Evolutionary conservation across 2,797 vertebrate species (phyloP).

Genomic region (Phoebastria nigripes): DNA sequence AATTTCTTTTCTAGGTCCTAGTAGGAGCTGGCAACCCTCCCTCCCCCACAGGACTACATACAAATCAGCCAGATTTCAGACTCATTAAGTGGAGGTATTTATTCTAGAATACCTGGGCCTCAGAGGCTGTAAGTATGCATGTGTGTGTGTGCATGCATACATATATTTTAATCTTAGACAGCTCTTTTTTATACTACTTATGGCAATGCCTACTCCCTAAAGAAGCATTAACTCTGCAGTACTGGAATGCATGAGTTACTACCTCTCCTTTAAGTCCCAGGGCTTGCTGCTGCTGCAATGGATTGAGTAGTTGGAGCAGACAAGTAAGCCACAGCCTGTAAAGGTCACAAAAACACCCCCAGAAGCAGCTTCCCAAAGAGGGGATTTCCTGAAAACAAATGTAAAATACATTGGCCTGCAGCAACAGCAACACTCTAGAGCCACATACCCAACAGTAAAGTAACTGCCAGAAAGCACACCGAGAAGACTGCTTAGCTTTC

Average conservation of each 20-base stretch:
- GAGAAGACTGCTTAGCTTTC: background rate
- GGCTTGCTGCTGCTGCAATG: background rate
- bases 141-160: background rate
- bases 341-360: conserved; percentile 17
- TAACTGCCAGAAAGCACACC: background rate
- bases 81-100: background rate
- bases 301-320: background rate
- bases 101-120: background rate
- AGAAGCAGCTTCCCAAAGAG: background rate
- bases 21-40: background rate
- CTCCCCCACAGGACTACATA: background rate
- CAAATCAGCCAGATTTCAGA: background rate
- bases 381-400: conserved; percentile 17
- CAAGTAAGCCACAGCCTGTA: background rate
- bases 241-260: background rate
- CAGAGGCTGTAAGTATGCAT: background rate
- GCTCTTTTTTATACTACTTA: background rate
- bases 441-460: background rate
- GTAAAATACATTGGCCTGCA: background rate
- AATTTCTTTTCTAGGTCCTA: background rate
- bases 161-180: background rate
- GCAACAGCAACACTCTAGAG: background rate
- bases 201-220: background rate
- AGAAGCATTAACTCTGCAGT: background rate
- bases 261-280: background rate